A percentile compares a stretch with the other conserved stretches of the same genome.
Conservation (phyloP, 2,888 invertebrate species). For the Drosophila acutilabella region DNA sequence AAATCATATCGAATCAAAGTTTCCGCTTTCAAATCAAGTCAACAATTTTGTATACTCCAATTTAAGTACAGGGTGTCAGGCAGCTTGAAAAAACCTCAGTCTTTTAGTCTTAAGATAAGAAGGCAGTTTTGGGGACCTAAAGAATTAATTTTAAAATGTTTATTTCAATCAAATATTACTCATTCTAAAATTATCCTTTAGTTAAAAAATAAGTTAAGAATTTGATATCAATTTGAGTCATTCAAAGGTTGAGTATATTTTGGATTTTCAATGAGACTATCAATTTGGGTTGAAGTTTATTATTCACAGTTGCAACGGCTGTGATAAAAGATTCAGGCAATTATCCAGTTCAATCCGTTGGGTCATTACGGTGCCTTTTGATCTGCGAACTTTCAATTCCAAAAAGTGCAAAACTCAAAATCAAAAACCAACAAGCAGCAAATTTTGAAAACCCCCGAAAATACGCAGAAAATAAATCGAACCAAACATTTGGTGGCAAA, state of each 20-base stretch:
- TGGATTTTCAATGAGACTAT: neutral
- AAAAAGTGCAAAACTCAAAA: neutral
- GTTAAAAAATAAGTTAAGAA: too few relatives aligned
- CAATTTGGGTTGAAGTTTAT: conserved; percentile 5
- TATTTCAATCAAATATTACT: too few relatives aligned
- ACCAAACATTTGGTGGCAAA: conserved; percentile 26
- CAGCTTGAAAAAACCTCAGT: too few relatives aligned
- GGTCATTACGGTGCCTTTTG: conserved; percentile 7
- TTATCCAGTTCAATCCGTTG: conserved; percentile 36
- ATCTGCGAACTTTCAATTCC: conserved; percentile 1
- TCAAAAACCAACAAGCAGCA: neutral
- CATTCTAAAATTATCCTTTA: too few relatives aligned
- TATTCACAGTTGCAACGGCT: conserved; percentile 26
- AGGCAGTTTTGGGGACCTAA: too few relatives aligned
- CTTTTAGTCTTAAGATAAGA: too few relatives aligned
- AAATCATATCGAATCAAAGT: too few relatives aligned
- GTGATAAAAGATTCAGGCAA: conserved; percentile 71
- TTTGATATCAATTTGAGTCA: too few relatives aligned
- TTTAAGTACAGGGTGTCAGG: too few relatives aligned
- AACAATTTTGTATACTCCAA: too few relatives aligned
- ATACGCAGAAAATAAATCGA: conserved; percentile 43
- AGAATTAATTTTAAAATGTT: too few relatives aligned
- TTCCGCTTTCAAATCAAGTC: too few relatives aligned
- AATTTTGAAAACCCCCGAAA: conserved; percentile 15
- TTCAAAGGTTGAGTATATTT: neutral